phyloP scores from a whole-genome alignment of 2,113 vertebrate species.

The Channa argus region DNA sequence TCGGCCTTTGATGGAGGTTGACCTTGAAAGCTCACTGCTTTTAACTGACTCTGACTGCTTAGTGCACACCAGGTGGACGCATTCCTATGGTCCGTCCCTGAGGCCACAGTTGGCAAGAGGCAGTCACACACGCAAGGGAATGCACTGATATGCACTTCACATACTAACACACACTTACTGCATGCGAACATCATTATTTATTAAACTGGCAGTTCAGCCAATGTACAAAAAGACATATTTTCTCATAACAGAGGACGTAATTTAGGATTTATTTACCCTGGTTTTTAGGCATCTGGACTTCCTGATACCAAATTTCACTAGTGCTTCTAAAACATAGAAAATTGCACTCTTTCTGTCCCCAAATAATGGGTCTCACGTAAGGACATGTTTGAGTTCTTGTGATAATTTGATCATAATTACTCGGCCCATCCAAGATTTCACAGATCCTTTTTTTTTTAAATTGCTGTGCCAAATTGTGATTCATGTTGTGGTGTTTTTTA shows the following conservation, averaged over 20 bases:
- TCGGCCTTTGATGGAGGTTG: constrained; percentile 58
- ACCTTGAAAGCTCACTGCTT: constrained; percentile 60
- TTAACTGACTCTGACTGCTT: constrained; percentile 38
- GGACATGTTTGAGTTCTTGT: neutral
- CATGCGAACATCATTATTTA: neutral
- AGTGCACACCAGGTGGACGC: constrained; percentile 21
- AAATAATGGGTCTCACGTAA: neutral
- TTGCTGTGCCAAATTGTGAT: too few relatives aligned
- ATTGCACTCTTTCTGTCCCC: neutral
- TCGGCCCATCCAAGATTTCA: too few relatives aligned
- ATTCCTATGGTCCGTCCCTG: constrained; percentile 15
- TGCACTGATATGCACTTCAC: constrained; percentile 19
- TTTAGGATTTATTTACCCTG: neutral
- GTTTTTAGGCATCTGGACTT: neutral
- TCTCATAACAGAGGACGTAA: neutral
- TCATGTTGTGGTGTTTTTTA: too few relatives aligned
- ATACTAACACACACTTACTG: neutral
- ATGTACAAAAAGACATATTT: neutral
- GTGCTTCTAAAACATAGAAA: neutral
- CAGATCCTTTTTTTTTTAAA: too few relatives aligned
- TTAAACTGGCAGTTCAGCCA: neutral
- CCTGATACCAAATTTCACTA: neutral
- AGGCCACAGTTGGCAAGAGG: constrained; percentile 28
- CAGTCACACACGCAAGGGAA: constrained; percentile 1
- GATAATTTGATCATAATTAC: neutral